Evolutionary conservation across 2,113 vertebrate genomes (phyloP).

Genomic region (Callospermophilus lateralis): DNA sequence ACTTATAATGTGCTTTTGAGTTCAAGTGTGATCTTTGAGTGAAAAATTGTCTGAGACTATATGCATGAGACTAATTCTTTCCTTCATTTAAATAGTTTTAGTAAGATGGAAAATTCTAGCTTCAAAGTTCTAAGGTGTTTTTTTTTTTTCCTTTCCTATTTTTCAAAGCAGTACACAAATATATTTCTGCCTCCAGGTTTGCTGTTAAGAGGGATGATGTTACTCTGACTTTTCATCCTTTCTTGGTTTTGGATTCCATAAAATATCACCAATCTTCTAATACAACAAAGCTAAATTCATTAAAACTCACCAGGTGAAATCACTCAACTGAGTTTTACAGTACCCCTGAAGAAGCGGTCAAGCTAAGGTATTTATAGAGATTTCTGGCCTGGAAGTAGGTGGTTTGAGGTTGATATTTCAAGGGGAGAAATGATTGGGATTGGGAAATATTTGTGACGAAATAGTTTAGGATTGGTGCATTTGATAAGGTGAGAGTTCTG

Average conservation of each 20-base stretch:
- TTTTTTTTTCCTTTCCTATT: background rate
- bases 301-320: background rate
- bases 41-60: background rate
- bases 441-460: background rate
- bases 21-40: background rate
- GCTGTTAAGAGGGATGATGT: background rate
- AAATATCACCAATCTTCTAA: background rate
- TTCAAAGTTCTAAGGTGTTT: background rate
- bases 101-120: background rate
- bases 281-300: background rate
- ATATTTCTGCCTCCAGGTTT: conserved; percentile 35
- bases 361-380: background rate
- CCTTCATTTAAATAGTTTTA: background rate
- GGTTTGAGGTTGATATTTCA: background rate
- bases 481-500: background rate
- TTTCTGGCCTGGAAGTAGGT: background rate
- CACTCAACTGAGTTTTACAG: background rate
- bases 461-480: background rate
- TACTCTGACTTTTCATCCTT: background rate
- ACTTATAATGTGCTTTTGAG: background rate
- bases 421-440: background rate
- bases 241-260: background rate
- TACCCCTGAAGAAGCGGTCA: background rate
- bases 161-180: background rate
- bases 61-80: background rate